Percentiles rank a stretch among this genome's conserved stretches.
phyloP scores from a whole-genome alignment of 2,797 vertebrate genomes.

The Sebastolobus alascanus region DNA sequence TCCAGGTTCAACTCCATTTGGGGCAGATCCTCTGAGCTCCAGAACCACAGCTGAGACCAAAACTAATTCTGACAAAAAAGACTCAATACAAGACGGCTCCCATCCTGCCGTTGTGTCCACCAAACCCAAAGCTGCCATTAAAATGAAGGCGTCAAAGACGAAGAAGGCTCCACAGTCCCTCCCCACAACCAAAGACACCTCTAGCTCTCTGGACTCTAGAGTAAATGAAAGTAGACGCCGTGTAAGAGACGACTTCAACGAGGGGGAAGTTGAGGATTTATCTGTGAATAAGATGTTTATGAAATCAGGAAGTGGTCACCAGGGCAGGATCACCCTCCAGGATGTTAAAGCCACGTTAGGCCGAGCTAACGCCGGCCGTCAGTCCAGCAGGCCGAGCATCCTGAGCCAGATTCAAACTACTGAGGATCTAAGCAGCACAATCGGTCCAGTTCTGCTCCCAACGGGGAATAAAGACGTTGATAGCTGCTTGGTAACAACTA shows the following conservation, averaged over 20 bases:
- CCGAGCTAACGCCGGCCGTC: slow-evolving; percentile 5
- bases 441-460: not conserved
- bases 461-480: not conserved
- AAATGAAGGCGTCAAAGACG: slow-evolving; percentile 36
- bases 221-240: not conserved
- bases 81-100: not conserved
- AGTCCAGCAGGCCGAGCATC: slow-evolving; percentile 21
- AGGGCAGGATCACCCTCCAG: slow-evolving; percentile 58
- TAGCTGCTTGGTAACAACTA: not conserved
- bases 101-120: not conserved
- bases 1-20: not conserved
- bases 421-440: slow-evolving; percentile 1
- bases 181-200: slow-evolving; percentile 7
- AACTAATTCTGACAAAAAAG: slow-evolving; percentile 1
- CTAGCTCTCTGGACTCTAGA: slow-evolving; percentile 7
- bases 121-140: slow-evolving; percentile 33
- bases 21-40: not conserved
- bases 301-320: slow-evolving; percentile 25
- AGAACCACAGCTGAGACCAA: not conserved
- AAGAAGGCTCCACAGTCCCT: slow-evolving; percentile 14
- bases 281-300: slow-evolving; percentile 15
- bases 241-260: not conserved
- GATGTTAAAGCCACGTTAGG: slow-evolving; percentile 60
- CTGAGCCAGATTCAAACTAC: slow-evolving; percentile 27
- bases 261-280: not conserved